Evolutionary conservation across 2,797 vertebrate species (phyloP).

Genomic region (Acropternis orthonyx): DNA sequence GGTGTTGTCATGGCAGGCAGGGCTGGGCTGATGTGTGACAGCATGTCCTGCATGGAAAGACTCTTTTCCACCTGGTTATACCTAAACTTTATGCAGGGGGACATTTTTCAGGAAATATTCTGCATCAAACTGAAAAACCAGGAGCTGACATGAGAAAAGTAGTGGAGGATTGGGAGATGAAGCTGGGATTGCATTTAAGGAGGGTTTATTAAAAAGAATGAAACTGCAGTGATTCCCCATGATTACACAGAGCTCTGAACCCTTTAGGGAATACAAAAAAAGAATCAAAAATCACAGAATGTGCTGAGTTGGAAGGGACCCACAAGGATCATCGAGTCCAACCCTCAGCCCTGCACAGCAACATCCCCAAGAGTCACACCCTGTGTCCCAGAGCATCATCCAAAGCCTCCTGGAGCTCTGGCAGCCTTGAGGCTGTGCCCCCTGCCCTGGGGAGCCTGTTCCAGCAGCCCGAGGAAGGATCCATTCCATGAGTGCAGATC

Average conservation of each 20-base stretch:
- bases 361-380: not conserved
- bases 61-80: not conserved
- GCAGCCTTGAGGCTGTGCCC: not conserved
- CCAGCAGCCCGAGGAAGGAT: not conserved
- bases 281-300: not conserved
- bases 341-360: not conserved
- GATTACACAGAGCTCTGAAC: not conserved
- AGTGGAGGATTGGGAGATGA: not conserved
- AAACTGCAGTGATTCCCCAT: not conserved
- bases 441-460: not conserved
- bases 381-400: not conserved
- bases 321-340: not conserved
- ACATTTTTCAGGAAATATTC: not conserved
- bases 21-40: not conserved
- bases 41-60: accelerated
- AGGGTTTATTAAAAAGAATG: not conserved
- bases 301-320: not conserved
- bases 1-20: not conserved
- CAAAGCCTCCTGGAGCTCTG: not conserved
- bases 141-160: not conserved
- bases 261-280: not conserved
- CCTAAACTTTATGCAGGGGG: not conserved
- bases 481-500: not conserved
- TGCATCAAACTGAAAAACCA: not conserved
- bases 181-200: not conserved